Percentiles rank a stretch among this genome's conserved stretches.
phyloP scores from a whole-genome alignment of 2,888 invertebrate genomes.

The Eulithis prunata region DNA sequence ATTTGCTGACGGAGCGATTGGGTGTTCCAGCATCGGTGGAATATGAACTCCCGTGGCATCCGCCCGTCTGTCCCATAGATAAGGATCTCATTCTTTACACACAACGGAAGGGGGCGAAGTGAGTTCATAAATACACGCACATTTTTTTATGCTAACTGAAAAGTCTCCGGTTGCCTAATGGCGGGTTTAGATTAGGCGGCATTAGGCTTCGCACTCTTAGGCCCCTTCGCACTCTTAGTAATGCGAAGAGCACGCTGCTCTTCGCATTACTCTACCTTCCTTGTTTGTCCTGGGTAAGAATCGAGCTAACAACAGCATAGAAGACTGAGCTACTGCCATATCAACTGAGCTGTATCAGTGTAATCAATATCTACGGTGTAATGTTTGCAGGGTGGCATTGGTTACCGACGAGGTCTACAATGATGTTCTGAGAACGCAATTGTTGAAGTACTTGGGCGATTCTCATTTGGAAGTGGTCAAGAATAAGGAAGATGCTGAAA shows the following conservation, averaged over 20 bases:
- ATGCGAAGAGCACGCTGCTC: no score
- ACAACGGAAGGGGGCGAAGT: conserved; percentile 66
- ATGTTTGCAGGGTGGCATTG: conserved; percentile 56
- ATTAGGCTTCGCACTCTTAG: no score
- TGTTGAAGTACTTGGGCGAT: conserved; percentile 70
- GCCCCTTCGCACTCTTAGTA: no score
- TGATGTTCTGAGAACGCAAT: conserved; percentile 56
- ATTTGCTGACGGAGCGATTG: conserved; percentile 85
- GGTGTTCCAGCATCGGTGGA: conserved; percentile 85
- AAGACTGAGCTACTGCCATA: no score
- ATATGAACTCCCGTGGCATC: conserved; percentile 91
- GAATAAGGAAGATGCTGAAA: conserved; percentile 87
- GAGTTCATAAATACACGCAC: conserved; percentile 43
- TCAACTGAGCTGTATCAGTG: no score
- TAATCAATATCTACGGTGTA: no score
- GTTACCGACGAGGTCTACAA: conserved; percentile 53
- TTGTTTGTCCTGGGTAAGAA: no score
- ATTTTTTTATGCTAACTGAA: no score
- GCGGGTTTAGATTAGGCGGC: no score
- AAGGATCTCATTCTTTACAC: conserved; percentile 58
- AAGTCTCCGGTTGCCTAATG: no score
- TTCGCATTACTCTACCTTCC: no score
- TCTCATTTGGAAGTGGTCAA: conserved; percentile 60
- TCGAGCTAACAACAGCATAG: no score
- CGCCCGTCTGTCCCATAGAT: conserved; percentile 86